Percentiles rank a stretch among this genome's conserved stretches.
phyloP scores from a whole-genome alignment of 2,797 vertebrate genomes.

The Enteromius paludinosus region DNA sequence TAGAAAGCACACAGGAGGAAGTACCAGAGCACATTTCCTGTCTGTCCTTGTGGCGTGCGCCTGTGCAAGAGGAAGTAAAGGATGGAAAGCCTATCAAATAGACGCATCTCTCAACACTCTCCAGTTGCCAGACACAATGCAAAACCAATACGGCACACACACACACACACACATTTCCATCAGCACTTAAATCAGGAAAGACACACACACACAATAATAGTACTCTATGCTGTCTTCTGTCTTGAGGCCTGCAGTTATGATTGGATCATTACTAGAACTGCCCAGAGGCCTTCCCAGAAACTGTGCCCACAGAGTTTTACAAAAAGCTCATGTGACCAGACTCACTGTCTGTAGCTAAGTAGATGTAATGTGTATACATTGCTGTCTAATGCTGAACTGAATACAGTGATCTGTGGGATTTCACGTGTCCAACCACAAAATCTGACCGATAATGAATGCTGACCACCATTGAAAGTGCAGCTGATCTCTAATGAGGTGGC shows the following conservation, averaged over 20 bases:
- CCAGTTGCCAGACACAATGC: conserved; percentile 24
- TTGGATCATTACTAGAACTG: conserved; percentile 8
- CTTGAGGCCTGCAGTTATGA: conserved; percentile 30
- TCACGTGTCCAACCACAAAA: not conserved
- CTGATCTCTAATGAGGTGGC: not conserved
- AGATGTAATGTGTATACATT: not conserved
- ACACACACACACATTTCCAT: not conserved
- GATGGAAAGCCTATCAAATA: conserved; percentile 1
- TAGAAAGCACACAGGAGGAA: conserved; percentile 16
- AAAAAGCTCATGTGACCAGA: not conserved
- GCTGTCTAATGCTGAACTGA: not conserved
- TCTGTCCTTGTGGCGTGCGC: not conserved
- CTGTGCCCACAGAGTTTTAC: conserved; percentile 19
- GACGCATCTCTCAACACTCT: conserved; percentile 23
- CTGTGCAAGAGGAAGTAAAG: conserved; percentile 27
- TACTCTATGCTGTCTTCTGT: conserved; percentile 23
- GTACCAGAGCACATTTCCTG: conserved; percentile 26
- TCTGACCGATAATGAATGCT: not conserved
- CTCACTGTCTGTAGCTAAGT: not conserved
- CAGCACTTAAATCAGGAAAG: not conserved
- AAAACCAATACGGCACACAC: not conserved
- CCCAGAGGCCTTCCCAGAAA: conserved; percentile 22
- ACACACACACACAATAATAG: conserved; percentile 1
- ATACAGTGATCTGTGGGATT: not conserved
- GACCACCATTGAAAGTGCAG: too few species aligned